These are phyloP conservation scores for Paratrypauchen microcephalus DNA, from an alignment of 2,797 vertebrate genomes.

Conservation along the genomic window DNA sequence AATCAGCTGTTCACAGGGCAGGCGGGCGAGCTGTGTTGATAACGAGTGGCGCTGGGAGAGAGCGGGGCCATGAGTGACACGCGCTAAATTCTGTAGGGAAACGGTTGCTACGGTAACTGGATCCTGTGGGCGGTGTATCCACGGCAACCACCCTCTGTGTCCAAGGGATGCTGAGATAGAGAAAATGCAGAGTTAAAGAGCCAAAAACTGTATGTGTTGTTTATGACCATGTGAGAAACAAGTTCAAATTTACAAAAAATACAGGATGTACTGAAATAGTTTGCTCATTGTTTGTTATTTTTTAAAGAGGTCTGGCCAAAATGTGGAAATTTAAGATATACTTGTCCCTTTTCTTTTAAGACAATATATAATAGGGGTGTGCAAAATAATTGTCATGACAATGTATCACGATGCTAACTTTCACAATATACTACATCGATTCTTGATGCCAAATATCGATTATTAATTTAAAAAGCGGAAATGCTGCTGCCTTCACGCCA, in stretches of 20 bases:
- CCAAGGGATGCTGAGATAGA: slow-evolving; percentile 77
- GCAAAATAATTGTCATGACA: too few species aligned
- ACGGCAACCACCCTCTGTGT: slow-evolving; percentile 77
- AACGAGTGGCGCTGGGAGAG: slow-evolving; percentile 34
- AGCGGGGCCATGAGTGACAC: slow-evolving; percentile 59
- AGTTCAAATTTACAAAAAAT: slow-evolving; percentile 28
- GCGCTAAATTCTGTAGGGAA: slow-evolving; percentile 80
- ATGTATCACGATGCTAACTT: too few species aligned
- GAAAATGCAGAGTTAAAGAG: slow-evolving; percentile 42
- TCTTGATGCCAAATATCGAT: too few species aligned
- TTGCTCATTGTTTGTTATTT: too few species aligned
- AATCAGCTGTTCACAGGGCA: slow-evolving; percentile 29
- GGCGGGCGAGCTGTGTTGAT: slow-evolving; percentile 24
- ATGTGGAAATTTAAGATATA: not conserved
- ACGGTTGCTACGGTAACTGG: slow-evolving; percentile 81
- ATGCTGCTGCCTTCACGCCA: too few species aligned
- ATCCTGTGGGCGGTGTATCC: slow-evolving; percentile 82
- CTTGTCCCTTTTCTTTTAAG: too few species aligned
- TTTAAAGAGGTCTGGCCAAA: too few species aligned
- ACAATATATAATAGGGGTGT: too few species aligned
- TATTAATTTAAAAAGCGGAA: too few species aligned
- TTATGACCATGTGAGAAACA: slow-evolving; percentile 43
- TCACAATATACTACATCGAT: too few species aligned
- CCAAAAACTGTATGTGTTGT: slow-evolving; percentile 36
- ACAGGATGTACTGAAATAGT: slow-evolving; percentile 22